These are phyloP conservation scores for Epizoanthus ramosus DNA, from an alignment of 92 coral and sea anemone species.

Conservation along the genomic window DNA sequence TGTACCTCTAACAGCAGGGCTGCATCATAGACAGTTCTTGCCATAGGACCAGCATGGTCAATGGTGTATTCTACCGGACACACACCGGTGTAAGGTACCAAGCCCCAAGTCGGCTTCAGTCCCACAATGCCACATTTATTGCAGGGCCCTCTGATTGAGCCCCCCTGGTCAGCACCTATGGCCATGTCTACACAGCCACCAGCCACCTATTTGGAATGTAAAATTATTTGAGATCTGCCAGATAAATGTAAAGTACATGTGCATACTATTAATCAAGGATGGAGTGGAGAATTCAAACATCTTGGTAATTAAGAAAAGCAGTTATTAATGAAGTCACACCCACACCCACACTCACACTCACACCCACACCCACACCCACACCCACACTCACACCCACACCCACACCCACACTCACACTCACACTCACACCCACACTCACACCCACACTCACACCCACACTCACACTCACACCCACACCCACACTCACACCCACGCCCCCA, in stretches of 20 bases:
- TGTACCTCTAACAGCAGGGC: conserved; percentile 70
- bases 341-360: too few relatives aligned
- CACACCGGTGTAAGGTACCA: conserved; percentile 72
- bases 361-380: too few relatives aligned
- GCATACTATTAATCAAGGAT: not conserved
- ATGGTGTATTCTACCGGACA: conserved; percentile 50
- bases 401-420: too few relatives aligned
- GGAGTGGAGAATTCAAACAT: too few relatives aligned
- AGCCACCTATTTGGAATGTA: conserved; percentile 43
- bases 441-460: too few relatives aligned
- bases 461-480: too few relatives aligned
- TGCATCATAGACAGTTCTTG: conserved; percentile 62
- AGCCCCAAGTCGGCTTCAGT: conserved; percentile 69
- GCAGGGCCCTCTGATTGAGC: conserved; percentile 69
- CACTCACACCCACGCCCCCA: too few relatives aligned
- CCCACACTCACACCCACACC: too few relatives aligned
- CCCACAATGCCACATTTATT: conserved; percentile 77
- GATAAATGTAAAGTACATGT: not conserved
- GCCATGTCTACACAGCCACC: conserved; percentile 73
- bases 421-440: too few relatives aligned
- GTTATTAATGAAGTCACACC: too few relatives aligned
- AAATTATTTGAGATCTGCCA: not conserved
- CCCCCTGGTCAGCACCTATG: conserved; percentile 78
- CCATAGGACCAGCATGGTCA: conserved; percentile 77
- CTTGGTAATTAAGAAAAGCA: too few relatives aligned